A percentile compares a stretch with the other conserved stretches of the same genome.
Conservation (phyloP, 2,888 invertebrate genomes). For the Xanthia togata region DNA sequence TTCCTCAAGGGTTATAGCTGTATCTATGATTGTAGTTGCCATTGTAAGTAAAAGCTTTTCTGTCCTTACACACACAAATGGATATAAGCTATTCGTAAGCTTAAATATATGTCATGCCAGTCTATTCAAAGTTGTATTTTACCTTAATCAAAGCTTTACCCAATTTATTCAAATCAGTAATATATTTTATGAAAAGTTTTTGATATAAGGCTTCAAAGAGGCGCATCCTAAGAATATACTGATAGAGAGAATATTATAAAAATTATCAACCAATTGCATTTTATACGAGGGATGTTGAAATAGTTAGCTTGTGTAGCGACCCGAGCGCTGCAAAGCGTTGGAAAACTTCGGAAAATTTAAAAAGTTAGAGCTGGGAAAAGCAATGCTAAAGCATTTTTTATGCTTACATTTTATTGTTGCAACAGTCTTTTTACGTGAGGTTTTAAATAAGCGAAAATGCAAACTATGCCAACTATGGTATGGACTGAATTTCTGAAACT, state of each 20-base stretch:
- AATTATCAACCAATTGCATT: constrained; percentile 12
- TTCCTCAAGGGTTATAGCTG: constrained; percentile 36
- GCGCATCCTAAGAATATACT: background rate
- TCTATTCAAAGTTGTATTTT: constrained; percentile 1
- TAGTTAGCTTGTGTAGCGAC: constrained; percentile 25
- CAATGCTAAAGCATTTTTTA: constrained; percentile 13
- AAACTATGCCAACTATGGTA: background rate
- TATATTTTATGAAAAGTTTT: constrained; percentile 17
- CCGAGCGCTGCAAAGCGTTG: constrained; percentile 21
- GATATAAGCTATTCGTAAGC: background rate
- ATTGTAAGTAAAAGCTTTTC: constrained; percentile 29
- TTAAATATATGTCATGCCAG: constrained; percentile 1
- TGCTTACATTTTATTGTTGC: background rate
- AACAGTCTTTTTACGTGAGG: constrained; percentile 4
- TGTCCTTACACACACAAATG: background rate
- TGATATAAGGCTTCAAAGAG: constrained; percentile 9
- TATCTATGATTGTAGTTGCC: constrained; percentile 17
- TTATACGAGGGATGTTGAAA: constrained; percentile 17
- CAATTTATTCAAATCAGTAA: constrained; percentile 36
- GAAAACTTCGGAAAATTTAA: constrained; percentile 17
- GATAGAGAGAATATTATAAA: constrained; percentile 1
- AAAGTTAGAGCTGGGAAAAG: constrained; percentile 13
- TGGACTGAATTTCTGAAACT: background rate
- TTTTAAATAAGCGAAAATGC: background rate
- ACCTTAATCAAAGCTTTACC: constrained; percentile 19